phyloP scores from a whole-genome alignment of 2,113 vertebrate species.

The Triplophysa tibetana region DNA sequence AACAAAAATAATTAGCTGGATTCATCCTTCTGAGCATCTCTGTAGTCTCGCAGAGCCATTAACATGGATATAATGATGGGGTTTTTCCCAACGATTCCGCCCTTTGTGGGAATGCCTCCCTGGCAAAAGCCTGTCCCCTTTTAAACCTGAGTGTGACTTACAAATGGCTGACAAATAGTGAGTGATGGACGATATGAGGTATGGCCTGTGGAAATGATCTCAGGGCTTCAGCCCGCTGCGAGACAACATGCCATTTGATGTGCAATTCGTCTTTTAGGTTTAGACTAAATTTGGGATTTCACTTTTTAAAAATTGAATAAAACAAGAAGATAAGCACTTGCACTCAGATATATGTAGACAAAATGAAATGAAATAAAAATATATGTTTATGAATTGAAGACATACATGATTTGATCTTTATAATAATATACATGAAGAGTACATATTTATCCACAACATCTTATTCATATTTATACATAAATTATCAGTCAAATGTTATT shows the following conservation, averaged over 20 bases:
- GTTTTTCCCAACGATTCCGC: slow-evolving; percentile 66
- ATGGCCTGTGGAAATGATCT: slow-evolving; percentile 63
- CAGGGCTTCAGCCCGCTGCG: slow-evolving; percentile 50
- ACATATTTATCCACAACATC: no score
- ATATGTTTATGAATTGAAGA: no score
- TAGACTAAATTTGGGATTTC: background rate
- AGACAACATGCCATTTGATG: slow-evolving; percentile 13
- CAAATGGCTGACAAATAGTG: slow-evolving; percentile 74
- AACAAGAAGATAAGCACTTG: background rate
- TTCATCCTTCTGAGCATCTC: slow-evolving; percentile 71
- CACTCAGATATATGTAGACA: no score
- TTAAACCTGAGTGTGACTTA: slow-evolving; percentile 77
- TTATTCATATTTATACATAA: no score
- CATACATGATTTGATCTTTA: no score
- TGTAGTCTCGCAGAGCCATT: slow-evolving; percentile 69
- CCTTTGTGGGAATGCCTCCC: slow-evolving; percentile 69
- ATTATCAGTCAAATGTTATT: no score
- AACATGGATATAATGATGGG: slow-evolving; percentile 79
- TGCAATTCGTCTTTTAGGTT: background rate
- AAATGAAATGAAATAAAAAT: no score
- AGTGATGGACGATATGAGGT: slow-evolving; percentile 71
- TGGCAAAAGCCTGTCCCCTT: slow-evolving; percentile 64
- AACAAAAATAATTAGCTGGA: slow-evolving; percentile 71
- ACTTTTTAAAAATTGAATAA: background rate
- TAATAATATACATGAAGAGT: no score